Evolutionary conservation across 2,888 invertebrate species (phyloP), one percentile per base, ranked within the genome.

Genomic region (Heliconius aoede): DNA sequence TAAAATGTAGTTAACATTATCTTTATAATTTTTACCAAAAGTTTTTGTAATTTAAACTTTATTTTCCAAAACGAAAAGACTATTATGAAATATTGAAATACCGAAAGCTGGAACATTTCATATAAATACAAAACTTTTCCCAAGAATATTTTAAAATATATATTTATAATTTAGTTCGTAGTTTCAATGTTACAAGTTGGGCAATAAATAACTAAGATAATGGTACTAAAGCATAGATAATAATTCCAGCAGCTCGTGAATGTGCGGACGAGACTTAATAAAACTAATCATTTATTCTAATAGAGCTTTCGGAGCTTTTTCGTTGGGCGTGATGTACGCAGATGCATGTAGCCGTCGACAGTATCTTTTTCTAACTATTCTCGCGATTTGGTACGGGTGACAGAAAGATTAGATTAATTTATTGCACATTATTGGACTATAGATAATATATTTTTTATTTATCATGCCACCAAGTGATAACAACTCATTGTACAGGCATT

Each of bases 121-220:
- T 51, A 51, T 51, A 46, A 67, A 46, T 46, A 46, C 18, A 30
- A 13, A 69, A 64, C 64, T 67, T 55, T 72, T 60, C 32, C 7
- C 26, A 55, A 72, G 26, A 46, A 61, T 68, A 68, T 69, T 75
- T 69, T 69, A 60, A 75, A 32, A 30, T 30, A 71, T 32, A 21
- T 62, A 26, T 69, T 24, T 74, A 69, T 69, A 69, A 69, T 51
- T 69, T 51, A 69, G 18, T 69, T 69, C 28, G 30, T 51, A 69
- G 51, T 51, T 69, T 51, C 28, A 51, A 69, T 51, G 68, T 55
- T 58, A 58, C 67, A 79, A 79, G 74, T 79, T 75, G 21, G 71
- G 75, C 71, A 69, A 79, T 79, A 79, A 77, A 73, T 77, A 77
- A 76, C 46, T 72, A 73, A 77, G 77, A 77, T 79, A 77, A 76